phyloP scores from a whole-genome alignment of 2,888 invertebrate genomes.

The Tiliacea citrago region DNA sequence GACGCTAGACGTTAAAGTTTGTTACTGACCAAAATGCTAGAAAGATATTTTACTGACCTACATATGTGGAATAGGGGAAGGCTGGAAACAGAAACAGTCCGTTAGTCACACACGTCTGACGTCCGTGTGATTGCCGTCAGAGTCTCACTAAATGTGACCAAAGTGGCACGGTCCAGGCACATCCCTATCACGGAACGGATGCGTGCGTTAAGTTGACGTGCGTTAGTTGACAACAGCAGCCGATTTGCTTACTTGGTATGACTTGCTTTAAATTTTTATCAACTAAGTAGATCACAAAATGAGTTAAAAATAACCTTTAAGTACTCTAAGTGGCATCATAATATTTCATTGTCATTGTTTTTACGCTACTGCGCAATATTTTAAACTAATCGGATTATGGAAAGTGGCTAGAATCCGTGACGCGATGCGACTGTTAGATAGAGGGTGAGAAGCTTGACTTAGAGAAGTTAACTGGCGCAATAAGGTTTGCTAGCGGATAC shows the following conservation, averaged over 20 bases:
- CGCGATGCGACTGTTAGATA: not conserved
- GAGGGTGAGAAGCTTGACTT: conserved; percentile 5
- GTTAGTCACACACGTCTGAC: not conserved
- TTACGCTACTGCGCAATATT: conserved; percentile 22
- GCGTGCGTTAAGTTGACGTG: too few species aligned
- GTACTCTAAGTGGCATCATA: not conserved
- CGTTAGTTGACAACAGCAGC: not conserved
- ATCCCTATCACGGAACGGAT: not conserved
- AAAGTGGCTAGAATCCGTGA: not conserved
- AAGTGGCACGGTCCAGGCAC: not conserved
- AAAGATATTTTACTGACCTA: not conserved
- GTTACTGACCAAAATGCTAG: not conserved
- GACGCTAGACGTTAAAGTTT: too few species aligned
- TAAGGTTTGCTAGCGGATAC: not conserved
- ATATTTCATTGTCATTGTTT: conserved; percentile 27
- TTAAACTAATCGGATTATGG: conserved; percentile 39
- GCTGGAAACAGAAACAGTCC: not conserved
- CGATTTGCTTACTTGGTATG: conserved; percentile 17
- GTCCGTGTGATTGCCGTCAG: not conserved
- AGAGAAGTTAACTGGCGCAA: not conserved
- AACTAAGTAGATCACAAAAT: not conserved
- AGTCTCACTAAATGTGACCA: not conserved
- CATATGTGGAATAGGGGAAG: not conserved
- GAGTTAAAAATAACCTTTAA: conserved; percentile 4
- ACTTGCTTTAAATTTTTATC: conserved; percentile 23